Evolutionary conservation across 2,888 invertebrate species (phyloP), one percentile per base, ranked within the genome.

Genomic region (Ophioninae sp.): DNA sequence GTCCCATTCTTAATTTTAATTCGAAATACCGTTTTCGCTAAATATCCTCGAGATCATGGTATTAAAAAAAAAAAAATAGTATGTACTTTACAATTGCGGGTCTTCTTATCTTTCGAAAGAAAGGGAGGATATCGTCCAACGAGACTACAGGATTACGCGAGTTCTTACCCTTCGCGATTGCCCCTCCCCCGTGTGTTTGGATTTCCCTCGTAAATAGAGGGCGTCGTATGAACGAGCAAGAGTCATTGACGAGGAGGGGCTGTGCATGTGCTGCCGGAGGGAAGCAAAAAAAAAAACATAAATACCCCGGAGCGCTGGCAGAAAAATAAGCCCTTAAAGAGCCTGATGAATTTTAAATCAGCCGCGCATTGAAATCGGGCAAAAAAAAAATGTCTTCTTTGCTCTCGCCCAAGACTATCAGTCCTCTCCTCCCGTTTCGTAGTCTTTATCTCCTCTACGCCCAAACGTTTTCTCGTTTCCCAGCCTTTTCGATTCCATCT

Each of bases 261-360:
- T 44, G 64, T 67, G 65, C 71, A 64, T 75, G 59, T 68, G 67
- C 67, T 37, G 20, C 41, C 30, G 13, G 65, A 78, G 63, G 44
- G 76, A 68, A 64, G 74, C 81, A 37, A 65, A 64, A 56, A 86
- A 90, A 89, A 87, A 91, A 90, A 92, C 89, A 92, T 90, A 92
- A 91, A 92, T 92, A 92, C 90, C 92, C 91, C 82, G 88, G 89
- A 91, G 92, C 92, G 89, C 87, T 87, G 90, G 91, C 90, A 90
- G 90, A 91, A 91, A 92, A 92, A 92, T 92, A 93, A 92, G 92
- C 92, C 91, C 91, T 91, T 92, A 92, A 92, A 92, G 91, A 92
- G 91, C 87, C 91, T 92, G 92, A 93, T 93, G 92, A 93, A 93
- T 93, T 92, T 92, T 92, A 92, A 93, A 93, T 93, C 92, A 91